Conservation (phyloP, 2,888 invertebrate genomes). For the Phengaris alcon region DNA sequence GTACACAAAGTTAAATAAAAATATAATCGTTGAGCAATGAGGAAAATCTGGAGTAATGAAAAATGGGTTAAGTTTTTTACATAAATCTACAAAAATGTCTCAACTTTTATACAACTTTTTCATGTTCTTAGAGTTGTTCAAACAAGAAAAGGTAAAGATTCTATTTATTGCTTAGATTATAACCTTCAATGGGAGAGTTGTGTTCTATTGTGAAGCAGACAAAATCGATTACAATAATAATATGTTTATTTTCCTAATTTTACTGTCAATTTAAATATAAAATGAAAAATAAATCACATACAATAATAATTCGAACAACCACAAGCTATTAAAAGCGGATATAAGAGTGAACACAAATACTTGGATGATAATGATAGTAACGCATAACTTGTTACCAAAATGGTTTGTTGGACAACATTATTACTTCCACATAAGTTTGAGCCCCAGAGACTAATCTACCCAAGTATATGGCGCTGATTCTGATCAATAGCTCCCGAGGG, state of each 20-base stretch:
- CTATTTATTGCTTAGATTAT: neutral
- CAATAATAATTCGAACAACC: no score
- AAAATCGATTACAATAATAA: no score
- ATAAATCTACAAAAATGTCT: conserved; percentile 71
- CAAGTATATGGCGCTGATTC: conserved; percentile 43
- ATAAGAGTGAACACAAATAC: neutral
- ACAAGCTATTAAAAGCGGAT: neutral
- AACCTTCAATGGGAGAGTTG: neutral
- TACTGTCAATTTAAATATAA: no score
- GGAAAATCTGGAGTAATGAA: conserved; percentile 64
- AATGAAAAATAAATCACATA: no score
- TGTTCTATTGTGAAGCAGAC: no score
- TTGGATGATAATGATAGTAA: conserved; percentile 9
- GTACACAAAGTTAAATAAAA: conserved; percentile 42
- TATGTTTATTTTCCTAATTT: no score
- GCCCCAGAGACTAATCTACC: conserved; percentile 40
- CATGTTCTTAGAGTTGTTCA: conserved; percentile 15
- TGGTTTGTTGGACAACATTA: conserved; percentile 20
- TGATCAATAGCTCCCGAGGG: conserved; percentile 54
- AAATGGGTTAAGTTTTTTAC: conserved; percentile 73
- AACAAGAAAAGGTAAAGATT: conserved; percentile 15
- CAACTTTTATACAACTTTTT: conserved; percentile 38
- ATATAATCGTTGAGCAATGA: conserved; percentile 71
- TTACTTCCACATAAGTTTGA: conserved; percentile 29
- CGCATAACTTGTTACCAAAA: neutral